Evolutionary conservation across 2,797 vertebrate species (phyloP).

Genomic region (Melanotaenia trifasciata): DNA sequence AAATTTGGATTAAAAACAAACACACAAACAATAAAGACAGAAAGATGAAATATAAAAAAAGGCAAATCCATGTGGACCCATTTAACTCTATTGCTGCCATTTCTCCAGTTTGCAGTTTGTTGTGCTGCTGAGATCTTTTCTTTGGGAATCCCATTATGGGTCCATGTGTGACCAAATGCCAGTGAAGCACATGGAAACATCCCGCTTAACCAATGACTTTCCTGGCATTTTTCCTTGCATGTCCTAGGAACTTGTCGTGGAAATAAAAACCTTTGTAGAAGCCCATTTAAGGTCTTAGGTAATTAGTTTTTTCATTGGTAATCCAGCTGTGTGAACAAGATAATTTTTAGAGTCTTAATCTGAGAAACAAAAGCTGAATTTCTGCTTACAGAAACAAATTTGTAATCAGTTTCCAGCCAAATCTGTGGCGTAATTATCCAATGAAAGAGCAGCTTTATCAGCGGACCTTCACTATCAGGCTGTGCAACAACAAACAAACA

Average conservation of each 20-base stretch:
- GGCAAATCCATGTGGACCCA: too few species aligned
- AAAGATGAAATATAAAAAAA: too few species aligned
- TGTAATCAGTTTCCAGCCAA: slow-evolving; percentile 10
- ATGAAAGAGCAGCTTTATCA: neutral
- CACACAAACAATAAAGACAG: too few species aligned
- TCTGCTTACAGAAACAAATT: slow-evolving; percentile 7
- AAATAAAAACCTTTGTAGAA: slow-evolving; percentile 16
- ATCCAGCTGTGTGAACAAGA: neutral
- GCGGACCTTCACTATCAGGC: slow-evolving; percentile 1
- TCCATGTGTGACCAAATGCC: neutral
- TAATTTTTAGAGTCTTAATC: slow-evolving; percentile 41
- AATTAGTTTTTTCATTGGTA: slow-evolving; percentile 21
- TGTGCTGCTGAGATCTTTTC: too few species aligned
- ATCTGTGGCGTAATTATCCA: slow-evolving; percentile 16
- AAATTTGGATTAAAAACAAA: too few species aligned
- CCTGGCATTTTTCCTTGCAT: too few species aligned
- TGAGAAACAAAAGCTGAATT: slow-evolving; percentile 17
- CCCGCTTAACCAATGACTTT: neutral
- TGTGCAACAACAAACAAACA: neutral
- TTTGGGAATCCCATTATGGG: too few species aligned
- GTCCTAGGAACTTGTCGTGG: neutral
- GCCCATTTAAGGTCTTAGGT: slow-evolving; percentile 2
- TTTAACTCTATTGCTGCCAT: too few species aligned
- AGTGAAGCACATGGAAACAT: neutral
- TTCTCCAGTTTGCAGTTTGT: too few species aligned